Evolutionary conservation across 1,140 invertebrate genomes (phyloP).

Genomic region (Calosoma granatense): DNA sequence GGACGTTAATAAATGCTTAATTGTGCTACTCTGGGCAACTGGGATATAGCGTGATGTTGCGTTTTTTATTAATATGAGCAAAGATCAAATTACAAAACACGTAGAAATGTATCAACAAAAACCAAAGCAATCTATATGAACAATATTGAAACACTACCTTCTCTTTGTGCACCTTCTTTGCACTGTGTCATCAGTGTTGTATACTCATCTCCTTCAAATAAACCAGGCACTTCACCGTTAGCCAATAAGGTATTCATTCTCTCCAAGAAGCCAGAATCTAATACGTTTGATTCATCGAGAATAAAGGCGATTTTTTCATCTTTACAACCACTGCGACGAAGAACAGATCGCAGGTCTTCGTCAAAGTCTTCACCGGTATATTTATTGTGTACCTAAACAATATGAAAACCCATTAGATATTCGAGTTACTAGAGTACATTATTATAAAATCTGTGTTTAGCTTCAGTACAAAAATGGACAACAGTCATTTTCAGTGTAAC

Average conservation of each 20-base stretch:
- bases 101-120: not conserved
- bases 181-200: slow-evolving; percentile 99
- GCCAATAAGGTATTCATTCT: slow-evolving; percentile 98
- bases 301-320: slow-evolving; percentile 99
- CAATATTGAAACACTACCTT: slow-evolving; percentile 42
- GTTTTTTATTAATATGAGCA: not conserved
- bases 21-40: too few relatives aligned
- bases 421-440: slow-evolving; percentile 10
- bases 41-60: too few relatives aligned
- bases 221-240: slow-evolving; percentile 95
- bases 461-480: slow-evolving; percentile 5
- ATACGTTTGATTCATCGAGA: slow-evolving; percentile 96
- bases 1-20: too few relatives aligned
- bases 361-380: slow-evolving; percentile 98
- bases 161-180: slow-evolving; percentile 95
- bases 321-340: slow-evolving; percentile 91
- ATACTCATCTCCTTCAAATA: slow-evolving; percentile 93
- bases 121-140: not conserved
- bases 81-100: too few relatives aligned
- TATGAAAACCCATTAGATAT: slow-evolving; percentile 11
- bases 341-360: slow-evolving; percentile 90
- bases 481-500: not conserved
- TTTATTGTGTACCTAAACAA: slow-evolving; percentile 94
- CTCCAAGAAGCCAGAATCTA: slow-evolving; percentile 97
- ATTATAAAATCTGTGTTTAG: too few relatives aligned